These are phyloP conservation scores for Sapajus apella DNA, from an alignment of 2,113 vertebrate species.

Conservation along the genomic window DNA sequence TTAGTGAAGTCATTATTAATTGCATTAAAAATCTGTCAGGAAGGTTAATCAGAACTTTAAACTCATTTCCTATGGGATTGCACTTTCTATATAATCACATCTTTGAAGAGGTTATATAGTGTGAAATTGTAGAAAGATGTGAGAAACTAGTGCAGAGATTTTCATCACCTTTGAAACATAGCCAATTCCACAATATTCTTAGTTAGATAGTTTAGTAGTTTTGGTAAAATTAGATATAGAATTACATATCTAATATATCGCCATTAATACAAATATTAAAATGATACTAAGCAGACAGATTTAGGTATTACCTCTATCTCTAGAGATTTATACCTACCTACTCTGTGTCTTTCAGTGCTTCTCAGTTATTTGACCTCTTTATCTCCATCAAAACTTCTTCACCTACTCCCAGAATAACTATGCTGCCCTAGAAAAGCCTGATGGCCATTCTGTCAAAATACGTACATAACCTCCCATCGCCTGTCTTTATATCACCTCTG, in stretches of 20 bases:
- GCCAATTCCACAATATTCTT: background rate
- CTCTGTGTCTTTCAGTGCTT: background rate
- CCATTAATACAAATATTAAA: background rate
- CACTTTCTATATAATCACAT: background rate
- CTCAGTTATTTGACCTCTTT: background rate
- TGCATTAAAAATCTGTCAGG: background rate
- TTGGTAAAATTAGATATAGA: background rate
- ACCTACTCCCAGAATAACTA: background rate
- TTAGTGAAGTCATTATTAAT: slow-evolving; percentile 40
- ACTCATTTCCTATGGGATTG: background rate
- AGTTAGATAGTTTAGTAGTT: background rate
- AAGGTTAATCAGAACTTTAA: background rate
- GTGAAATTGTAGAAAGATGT: background rate
- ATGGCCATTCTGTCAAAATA: background rate
- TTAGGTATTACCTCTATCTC: background rate
- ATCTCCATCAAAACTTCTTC: background rate
- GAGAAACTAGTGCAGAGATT: background rate
- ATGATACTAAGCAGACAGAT: background rate
- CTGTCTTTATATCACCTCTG: background rate
- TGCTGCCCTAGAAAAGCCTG: background rate
- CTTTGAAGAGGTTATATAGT: background rate
- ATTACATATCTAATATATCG: background rate
- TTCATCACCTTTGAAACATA: background rate
- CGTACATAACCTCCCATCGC: background rate
- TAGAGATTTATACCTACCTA: background rate